phyloP scores from a whole-genome alignment of 2,888 invertebrate species.

The Synanthedon vespiformis region DNA sequence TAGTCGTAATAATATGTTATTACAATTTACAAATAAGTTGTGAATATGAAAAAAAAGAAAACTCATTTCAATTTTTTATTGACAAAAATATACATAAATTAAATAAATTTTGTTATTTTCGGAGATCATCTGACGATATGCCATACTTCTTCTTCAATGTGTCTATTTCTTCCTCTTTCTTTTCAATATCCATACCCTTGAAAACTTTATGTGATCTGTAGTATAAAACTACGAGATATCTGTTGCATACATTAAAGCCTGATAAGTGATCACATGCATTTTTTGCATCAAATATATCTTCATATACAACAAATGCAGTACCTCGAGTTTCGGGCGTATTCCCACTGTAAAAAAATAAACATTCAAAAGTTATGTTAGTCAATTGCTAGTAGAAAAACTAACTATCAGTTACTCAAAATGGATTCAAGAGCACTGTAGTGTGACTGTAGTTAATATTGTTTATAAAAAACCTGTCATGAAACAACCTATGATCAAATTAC shows the following conservation, averaged over 20 bases:
- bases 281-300: constrained; percentile 99
- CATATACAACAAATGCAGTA: constrained; percentile 99
- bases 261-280: constrained; percentile 99
- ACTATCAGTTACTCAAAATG: too few relatives aligned
- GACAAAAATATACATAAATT: too few relatives aligned
- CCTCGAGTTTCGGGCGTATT: constrained; percentile 98
- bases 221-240: constrained; percentile 98
- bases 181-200: constrained; percentile 94
- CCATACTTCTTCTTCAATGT: constrained; percentile 96
- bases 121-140: constrained; percentile 71
- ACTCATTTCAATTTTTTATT: too few relatives aligned
- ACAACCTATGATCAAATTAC: too few relatives aligned
- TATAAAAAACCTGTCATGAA: too few relatives aligned
- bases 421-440: too few relatives aligned
- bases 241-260: constrained; percentile 98
- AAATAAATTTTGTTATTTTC: constrained; percentile 33
- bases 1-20: too few relatives aligned
- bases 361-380: not conserved
- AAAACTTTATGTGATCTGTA: constrained; percentile 97
- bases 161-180: constrained; percentile 95
- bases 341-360: constrained; percentile 71
- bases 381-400: not conserved
- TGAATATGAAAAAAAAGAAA: too few relatives aligned
- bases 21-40: too few relatives aligned
- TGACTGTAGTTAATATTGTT: too few relatives aligned